phyloP scores from a whole-genome alignment of 2,888 invertebrate genomes.

The Tyria jacobaeae region DNA sequence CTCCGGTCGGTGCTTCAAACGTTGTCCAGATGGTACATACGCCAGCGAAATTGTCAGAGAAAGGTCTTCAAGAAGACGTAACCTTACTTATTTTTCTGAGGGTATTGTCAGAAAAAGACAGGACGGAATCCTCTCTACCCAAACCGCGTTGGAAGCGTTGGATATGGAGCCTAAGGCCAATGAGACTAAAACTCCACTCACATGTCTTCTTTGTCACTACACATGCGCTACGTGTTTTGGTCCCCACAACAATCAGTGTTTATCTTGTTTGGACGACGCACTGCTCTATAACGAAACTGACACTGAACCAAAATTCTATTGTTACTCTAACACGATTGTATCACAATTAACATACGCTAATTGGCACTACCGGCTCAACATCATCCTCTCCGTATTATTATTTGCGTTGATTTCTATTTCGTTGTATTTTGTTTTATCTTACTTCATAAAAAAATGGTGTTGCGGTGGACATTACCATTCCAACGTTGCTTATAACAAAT shows the following conservation, averaged over 20 bases:
- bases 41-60: constrained; percentile 74
- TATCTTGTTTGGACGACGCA: constrained; percentile 89
- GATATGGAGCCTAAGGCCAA: constrained; percentile 70
- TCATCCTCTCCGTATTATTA: constrained; percentile 71
- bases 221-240: constrained; percentile 90
- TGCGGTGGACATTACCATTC: constrained; percentile 66
- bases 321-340: constrained; percentile 80
- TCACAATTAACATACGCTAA: constrained; percentile 75
- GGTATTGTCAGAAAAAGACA: constrained; percentile 68
- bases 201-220: constrained; percentile 91
- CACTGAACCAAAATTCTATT: constrained; percentile 76
- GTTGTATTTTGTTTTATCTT: constrained; percentile 64
- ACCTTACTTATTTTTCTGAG: constrained; percentile 71
- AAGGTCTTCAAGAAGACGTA: constrained; percentile 76
- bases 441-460: constrained; percentile 63
- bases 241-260: constrained; percentile 90
- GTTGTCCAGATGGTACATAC: constrained; percentile 86
- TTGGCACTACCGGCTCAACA: constrained; percentile 79
- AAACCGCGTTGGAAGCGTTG: constrained; percentile 67
- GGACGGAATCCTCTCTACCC: constrained; percentile 48
- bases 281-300: constrained; percentile 76
- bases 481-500: constrained; percentile 75
- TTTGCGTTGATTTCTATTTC: constrained; percentile 64
- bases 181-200: constrained; percentile 64
- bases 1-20: constrained; percentile 86